phyloP scores from a whole-genome alignment of 53 echinoderm and acorn worm species.

The Crossaster papposus region DNA sequence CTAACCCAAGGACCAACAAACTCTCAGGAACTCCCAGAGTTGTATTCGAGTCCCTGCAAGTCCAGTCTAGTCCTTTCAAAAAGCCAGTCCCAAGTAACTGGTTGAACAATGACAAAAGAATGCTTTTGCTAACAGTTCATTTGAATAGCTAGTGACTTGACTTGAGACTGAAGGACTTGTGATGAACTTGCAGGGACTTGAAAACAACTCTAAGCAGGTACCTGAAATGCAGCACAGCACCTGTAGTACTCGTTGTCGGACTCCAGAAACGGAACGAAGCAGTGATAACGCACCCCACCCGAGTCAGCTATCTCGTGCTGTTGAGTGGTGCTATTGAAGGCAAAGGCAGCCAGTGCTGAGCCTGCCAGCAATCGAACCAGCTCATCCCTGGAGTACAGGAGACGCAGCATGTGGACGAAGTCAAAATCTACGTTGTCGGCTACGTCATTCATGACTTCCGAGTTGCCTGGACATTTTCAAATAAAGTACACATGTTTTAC shows the following conservation, averaged over 20 bases:
- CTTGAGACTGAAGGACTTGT: too few relatives aligned
- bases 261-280: constrained; percentile 92
- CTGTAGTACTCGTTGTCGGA: constrained; percentile 93
- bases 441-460: constrained; percentile 85
- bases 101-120: too few relatives aligned
- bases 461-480: constrained; percentile 64
- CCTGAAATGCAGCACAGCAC: constrained; percentile 95
- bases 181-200: too few relatives aligned
- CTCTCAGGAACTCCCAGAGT: too few relatives aligned
- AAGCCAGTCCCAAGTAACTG: too few relatives aligned
- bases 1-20: too few relatives aligned
- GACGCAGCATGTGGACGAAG: constrained; percentile 90
- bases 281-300: constrained; percentile 94
- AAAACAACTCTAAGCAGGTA: too few relatives aligned
- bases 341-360: constrained; percentile 83
- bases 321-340: constrained; percentile 86
- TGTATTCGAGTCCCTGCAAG: too few relatives aligned
- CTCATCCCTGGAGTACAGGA: constrained; percentile 84
- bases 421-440: constrained; percentile 88
- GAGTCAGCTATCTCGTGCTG: constrained; percentile 95
- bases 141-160: too few relatives aligned
- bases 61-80: too few relatives aligned
- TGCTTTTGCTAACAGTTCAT: too few relatives aligned
- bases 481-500: background rate
- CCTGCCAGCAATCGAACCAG: constrained; percentile 91